Evolutionary conservation across 2,797 vertebrate genomes (phyloP), one percentile per base, ranked within the genome.

Genomic region (Luscinia megarhynchos): DNA sequence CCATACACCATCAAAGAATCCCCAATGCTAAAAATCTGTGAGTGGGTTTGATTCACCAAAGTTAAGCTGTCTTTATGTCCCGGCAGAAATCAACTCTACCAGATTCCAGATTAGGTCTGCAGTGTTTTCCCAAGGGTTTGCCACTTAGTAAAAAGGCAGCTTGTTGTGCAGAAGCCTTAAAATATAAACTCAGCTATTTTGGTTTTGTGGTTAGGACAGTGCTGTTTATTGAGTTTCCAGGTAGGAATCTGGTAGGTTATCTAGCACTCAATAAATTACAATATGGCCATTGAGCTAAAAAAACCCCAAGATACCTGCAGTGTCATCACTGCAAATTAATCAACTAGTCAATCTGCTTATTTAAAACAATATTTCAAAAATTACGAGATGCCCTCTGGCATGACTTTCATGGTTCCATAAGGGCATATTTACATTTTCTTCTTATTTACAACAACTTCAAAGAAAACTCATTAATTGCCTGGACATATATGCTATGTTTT

Each of bases 161-260:
- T 88, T 95, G 90, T 96, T 94, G 64, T 11, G 3, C 75, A 87
- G 51, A 87, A 89, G 46, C 78, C 75, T 94, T 89, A 53, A 62
- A 85, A 85, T 90, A 48, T 54, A 55, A 85, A 75, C 72, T 85
- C 66, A 66, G 89, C 80, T 92, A 77, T 91, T 95, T 95, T 78
- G 93, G 92, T 95, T 96, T 95, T 93, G 95, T 91, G 94, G 96
- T 93, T 92, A 93, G 76, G 93, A 95, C 82, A 86, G 69, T 95
- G 87, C 86, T 95, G 87, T 91, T 94, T 91, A 92, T 54, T 95
- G 93, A 95, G 84, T 85, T 96, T 90, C 88, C 78, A 92, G 70
- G 86, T 87, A 91, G 84, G 94, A 92, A 92, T 95, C 89, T 80
- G 75, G 63, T 90, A 74, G 84, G 84, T 90, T 95, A 92, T 89